Evolutionary conservation across 2,797 vertebrate genomes (phyloP).

Genomic region (Phrynocephalus forsythii): DNA sequence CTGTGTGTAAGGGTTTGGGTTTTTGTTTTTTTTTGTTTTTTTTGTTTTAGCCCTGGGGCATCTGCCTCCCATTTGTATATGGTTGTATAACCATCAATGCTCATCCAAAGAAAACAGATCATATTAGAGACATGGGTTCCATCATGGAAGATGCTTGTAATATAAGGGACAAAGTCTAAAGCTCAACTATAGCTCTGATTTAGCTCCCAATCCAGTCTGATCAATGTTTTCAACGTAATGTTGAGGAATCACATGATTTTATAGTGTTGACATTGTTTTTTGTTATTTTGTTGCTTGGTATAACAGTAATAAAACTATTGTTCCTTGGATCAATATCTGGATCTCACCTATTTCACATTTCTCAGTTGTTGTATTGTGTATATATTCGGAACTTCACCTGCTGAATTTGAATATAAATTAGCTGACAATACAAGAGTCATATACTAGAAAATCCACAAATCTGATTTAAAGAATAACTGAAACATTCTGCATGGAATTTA

Average conservation of each 20-base stretch:
- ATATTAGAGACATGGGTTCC: too few relatives aligned
- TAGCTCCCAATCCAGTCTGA: not conserved
- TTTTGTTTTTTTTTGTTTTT: too few relatives aligned
- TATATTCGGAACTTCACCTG: not conserved
- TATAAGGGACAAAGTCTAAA: too few relatives aligned
- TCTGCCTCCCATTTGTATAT: too few relatives aligned
- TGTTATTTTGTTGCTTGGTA: slow-evolving; percentile 10
- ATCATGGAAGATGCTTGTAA: too few relatives aligned
- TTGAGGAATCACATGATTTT: not conserved
- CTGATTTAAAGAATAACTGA: not conserved
- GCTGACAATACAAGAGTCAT: not conserved
- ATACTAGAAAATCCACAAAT: not conserved
- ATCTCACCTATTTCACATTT: not conserved
- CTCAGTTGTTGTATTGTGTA: not conserved
- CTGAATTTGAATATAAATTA: not conserved
- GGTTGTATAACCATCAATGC: too few relatives aligned
- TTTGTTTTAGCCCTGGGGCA: too few relatives aligned
- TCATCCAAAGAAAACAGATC: too few relatives aligned
- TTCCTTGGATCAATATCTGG: not conserved
- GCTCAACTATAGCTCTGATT: too few relatives aligned
- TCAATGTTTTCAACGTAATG: not conserved
- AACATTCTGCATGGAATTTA: not conserved
- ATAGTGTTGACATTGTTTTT: not conserved
- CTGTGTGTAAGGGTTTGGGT: too few relatives aligned
- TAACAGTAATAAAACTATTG: not conserved